These are phyloP conservation scores for Cinclus cinclus DNA, from an alignment of 2,113 vertebrate species.

Conservation along the genomic window DNA sequence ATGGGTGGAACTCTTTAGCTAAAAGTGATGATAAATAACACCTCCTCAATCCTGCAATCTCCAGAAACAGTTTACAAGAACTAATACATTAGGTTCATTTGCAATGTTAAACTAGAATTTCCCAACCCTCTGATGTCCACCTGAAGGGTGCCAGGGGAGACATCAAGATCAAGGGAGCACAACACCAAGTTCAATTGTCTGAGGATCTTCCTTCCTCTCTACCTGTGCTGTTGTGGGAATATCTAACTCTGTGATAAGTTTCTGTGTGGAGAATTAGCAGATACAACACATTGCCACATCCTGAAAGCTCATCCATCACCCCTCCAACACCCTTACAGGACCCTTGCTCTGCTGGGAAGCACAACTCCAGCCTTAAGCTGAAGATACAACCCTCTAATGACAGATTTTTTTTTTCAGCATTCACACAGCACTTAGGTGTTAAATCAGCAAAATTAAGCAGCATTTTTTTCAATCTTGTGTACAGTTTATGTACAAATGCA, in stretches of 20 bases:
- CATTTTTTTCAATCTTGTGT: background rate
- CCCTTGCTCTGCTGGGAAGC: background rate
- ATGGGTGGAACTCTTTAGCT: constrained; percentile 62
- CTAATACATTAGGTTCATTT: background rate
- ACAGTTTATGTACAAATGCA: background rate
- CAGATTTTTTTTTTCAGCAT: background rate
- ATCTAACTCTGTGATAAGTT: background rate
- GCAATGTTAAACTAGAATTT: background rate
- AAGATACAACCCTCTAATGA: background rate
- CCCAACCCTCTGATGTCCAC: background rate
- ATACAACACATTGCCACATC: background rate
- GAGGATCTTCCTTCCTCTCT: background rate
- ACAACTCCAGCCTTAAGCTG: background rate
- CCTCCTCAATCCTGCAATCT: constrained; percentile 58
- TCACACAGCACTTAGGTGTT: background rate
- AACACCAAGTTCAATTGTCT: background rate
- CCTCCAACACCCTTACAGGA: background rate
- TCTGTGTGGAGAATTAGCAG: background rate
- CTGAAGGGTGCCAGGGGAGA: background rate
- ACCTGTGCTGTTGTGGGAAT: background rate
- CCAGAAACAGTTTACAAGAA: constrained; percentile 42
- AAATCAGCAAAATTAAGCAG: background rate
- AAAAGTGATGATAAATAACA: constrained; percentile 65
- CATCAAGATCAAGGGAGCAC: background rate
- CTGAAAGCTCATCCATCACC: background rate